Conservation (phyloP, 2,888 invertebrate species). For the Drosophila longiperda region DNA sequence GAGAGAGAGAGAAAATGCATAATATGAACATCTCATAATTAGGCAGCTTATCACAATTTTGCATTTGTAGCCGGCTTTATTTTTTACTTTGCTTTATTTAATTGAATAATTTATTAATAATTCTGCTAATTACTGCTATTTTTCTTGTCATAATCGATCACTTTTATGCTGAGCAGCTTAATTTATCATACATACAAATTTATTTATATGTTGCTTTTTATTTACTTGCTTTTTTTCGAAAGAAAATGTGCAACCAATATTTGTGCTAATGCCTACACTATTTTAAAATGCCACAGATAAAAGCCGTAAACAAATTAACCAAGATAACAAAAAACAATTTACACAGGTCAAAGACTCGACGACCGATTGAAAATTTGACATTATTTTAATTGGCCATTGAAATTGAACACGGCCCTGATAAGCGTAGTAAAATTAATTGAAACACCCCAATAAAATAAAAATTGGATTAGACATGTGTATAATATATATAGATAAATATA, state of each 20-base stretch:
- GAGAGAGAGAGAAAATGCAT: slow-evolving; percentile 57
- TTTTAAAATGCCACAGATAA: slow-evolving; percentile 36
- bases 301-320: slow-evolving; percentile 16
- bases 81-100: slow-evolving; percentile 23
- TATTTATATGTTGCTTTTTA: not conserved
- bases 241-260: not conserved
- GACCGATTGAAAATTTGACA: slow-evolving; percentile 19
- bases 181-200: not conserved
- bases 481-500: not conserved
- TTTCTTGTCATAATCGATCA: slow-evolving; percentile 7
- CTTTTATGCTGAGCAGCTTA: slow-evolving; percentile 8
- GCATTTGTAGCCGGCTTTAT: slow-evolving; percentile 46
- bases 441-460: slow-evolving; percentile 41
- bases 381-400: slow-evolving; percentile 23
- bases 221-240: slow-evolving; percentile 16
- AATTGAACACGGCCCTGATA: slow-evolving; percentile 28
- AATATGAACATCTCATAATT: slow-evolving; percentile 61
- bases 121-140: slow-evolving; percentile 9
- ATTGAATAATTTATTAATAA: slow-evolving; percentile 8
- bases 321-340: slow-evolving; percentile 8
- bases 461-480: slow-evolving; percentile 13
- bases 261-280: slow-evolving; percentile 22
- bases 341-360: slow-evolving; percentile 14
- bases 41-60: slow-evolving; percentile 53
- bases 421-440: slow-evolving; percentile 23